Percentiles rank a stretch among this genome's conserved stretches.
Evolutionary conservation across 2,797 vertebrate species (phyloP).

Genomic region (Alca torda): DNA sequence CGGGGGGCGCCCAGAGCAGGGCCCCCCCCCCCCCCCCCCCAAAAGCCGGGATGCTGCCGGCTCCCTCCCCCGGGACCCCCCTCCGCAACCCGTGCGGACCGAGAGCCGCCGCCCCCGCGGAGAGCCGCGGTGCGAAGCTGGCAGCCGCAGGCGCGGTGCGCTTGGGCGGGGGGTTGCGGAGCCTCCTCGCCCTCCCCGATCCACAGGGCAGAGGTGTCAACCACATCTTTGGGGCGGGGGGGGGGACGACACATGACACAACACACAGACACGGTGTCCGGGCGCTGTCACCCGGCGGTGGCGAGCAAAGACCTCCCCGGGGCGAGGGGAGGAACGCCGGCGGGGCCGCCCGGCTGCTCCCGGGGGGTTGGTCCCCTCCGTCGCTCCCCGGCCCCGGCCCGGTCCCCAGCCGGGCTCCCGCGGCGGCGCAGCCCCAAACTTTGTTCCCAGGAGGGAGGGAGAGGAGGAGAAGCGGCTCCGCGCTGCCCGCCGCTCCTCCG

Average conservation of each 20-base stretch:
- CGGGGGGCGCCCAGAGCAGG: neutral
- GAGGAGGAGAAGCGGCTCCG: neutral
- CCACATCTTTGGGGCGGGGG: neutral
- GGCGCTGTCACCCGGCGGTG: neutral
- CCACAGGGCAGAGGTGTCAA: neutral
- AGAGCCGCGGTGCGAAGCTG: neutral
- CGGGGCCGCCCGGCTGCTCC: neutral
- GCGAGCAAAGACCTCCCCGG: neutral
- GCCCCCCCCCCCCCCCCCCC: neutral
- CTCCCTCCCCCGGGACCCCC: neutral
- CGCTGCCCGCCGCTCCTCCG: conserved; percentile 14
- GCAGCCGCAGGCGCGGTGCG: neutral
- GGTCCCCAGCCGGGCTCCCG: neutral
- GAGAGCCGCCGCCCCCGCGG: no score
- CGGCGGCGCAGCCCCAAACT: conserved; percentile 31
- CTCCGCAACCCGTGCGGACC: neutral
- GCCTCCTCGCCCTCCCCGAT: neutral
- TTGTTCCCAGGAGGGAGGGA: neutral
- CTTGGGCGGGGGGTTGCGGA: neutral
- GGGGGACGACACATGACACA: no score
- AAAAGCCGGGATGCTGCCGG: neutral
- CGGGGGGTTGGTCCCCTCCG: neutral
- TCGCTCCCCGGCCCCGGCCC: no score
- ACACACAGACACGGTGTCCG: no score
- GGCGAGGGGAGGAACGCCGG: neutral